Evolutionary conservation across 2,797 vertebrate species (phyloP).

Genomic region (Tapera naevia): DNA sequence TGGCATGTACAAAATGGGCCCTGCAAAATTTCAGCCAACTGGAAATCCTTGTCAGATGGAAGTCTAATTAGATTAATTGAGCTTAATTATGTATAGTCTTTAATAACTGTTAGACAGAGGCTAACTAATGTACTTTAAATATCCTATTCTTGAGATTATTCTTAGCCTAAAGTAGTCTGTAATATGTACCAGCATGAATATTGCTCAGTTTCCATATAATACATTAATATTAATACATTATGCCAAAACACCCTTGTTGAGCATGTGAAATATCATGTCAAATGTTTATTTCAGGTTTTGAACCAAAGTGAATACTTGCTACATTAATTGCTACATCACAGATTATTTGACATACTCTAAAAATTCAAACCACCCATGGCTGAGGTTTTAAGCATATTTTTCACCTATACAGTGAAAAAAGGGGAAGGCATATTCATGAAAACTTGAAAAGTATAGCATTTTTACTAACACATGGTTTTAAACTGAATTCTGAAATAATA

Average conservation of each 20-base stretch:
- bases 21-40: slow-evolving; percentile 32
- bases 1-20: slow-evolving; percentile 1
- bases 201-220: not conserved
- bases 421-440: not conserved
- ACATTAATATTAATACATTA: not conserved
- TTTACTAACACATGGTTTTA: not conserved
- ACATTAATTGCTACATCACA: not conserved
- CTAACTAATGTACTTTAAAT: not conserved
- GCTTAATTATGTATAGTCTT: slow-evolving; percentile 33
- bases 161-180: not conserved
- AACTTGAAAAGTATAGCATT: not conserved
- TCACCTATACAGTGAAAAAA: not conserved
- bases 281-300: not conserved
- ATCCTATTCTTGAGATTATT: not conserved
- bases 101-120: not conserved
- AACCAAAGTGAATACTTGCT: not conserved
- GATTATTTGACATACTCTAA: not conserved
- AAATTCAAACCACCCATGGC: not conserved
- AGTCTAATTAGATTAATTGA: slow-evolving; percentile 54
- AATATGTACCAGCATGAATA: not conserved
- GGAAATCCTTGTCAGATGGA: slow-evolving; percentile 40
- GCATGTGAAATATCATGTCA: not conserved
- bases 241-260: not conserved
- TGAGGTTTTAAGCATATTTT: not conserved
- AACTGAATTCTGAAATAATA: not conserved